Evolutionary conservation across 2,113 vertebrate genomes (phyloP).

Genomic region (Lasiurus cinereus): DNA sequence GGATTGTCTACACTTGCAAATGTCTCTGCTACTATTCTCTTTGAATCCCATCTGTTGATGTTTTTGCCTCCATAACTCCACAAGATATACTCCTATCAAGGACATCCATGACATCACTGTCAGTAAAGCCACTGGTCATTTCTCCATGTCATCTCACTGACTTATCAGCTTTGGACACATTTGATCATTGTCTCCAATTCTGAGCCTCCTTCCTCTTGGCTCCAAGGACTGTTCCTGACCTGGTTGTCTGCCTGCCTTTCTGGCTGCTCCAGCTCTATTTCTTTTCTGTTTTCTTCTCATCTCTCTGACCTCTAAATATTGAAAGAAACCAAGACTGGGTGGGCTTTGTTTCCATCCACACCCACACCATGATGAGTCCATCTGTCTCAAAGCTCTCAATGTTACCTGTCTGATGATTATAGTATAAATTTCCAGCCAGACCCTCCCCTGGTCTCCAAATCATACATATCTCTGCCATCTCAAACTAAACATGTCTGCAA

Average conservation of each 20-base stretch:
- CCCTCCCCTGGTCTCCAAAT: background rate
- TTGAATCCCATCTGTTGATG: background rate
- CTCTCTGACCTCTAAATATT: background rate
- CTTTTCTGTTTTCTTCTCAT: background rate
- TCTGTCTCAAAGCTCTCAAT: background rate
- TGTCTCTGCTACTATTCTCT: background rate
- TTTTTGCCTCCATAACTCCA: background rate
- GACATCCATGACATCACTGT: background rate
- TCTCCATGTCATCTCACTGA: background rate
- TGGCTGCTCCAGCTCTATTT: background rate
- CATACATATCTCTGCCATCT: background rate
- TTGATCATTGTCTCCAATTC: background rate
- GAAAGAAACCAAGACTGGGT: background rate
- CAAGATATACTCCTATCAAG: background rate
- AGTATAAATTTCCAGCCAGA: background rate
- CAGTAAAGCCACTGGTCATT: background rate
- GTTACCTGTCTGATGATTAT: background rate
- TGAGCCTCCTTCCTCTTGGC: background rate
- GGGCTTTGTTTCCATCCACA: background rate
- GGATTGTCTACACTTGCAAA: background rate
- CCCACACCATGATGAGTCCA: background rate
- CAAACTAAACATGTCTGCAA: background rate
- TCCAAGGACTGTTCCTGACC: too few species aligned
- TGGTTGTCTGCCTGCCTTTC: background rate
- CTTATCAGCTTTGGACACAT: background rate